phyloP scores from a whole-genome alignment of 2,797 vertebrate species.

The Cetoscarus ocellatus region DNA sequence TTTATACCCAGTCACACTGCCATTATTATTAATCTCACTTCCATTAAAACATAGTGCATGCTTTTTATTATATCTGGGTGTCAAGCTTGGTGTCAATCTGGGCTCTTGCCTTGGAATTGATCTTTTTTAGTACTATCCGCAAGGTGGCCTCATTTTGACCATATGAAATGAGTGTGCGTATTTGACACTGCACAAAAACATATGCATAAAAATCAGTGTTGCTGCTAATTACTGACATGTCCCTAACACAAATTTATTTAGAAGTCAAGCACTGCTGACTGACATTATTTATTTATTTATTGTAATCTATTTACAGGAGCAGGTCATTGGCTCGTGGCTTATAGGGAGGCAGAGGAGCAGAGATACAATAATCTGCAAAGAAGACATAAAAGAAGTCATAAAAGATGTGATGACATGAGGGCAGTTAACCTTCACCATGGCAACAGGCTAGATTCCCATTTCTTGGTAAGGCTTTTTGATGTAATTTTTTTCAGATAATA shows the following conservation, averaged over 20 bases:
- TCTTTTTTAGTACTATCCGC: too few species aligned
- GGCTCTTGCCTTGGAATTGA: too few species aligned
- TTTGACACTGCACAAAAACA: too few species aligned
- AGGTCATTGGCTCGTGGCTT: slow-evolving; percentile 75
- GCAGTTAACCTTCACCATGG: background rate
- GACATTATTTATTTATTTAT: background rate
- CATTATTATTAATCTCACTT: too few species aligned
- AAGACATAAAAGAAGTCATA: slow-evolving; percentile 24
- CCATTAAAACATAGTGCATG: too few species aligned
- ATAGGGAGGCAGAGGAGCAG: slow-evolving; percentile 59
- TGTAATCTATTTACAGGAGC: slow-evolving; percentile 51
- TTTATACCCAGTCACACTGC: too few species aligned
- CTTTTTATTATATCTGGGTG: too few species aligned
- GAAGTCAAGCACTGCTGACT: background rate
- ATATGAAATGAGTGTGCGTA: too few species aligned
- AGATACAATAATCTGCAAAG: slow-evolving; percentile 35
- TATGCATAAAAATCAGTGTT: background rate
- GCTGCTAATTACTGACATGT: background rate
- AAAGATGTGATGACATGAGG: slow-evolving; percentile 5
- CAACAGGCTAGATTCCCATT: slow-evolving; percentile 65
- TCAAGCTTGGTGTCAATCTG: too few species aligned
- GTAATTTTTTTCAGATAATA: too few species aligned
- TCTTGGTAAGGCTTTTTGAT: slow-evolving; percentile 72
- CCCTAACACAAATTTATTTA: background rate
- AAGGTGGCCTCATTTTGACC: too few species aligned